Base-by-base conservation (phyloP, 2,797 vertebrate genomes). In the Lepilemur ruficaudatus region DNA sequence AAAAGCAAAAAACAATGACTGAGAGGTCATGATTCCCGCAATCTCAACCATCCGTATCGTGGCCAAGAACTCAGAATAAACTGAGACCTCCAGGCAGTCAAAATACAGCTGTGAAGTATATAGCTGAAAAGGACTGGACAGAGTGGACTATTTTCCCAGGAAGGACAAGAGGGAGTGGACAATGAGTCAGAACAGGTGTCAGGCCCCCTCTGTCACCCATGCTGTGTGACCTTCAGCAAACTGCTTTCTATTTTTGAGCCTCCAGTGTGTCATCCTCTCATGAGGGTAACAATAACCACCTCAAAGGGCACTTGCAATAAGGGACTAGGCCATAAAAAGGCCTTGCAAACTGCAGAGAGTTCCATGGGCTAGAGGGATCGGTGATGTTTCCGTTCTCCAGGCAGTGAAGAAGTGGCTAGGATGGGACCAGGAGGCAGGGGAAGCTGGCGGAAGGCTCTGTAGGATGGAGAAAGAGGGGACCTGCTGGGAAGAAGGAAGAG, bases 1-100 rank as follows among this genome's bases (percentile, higher is more conserved):
- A 93, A 85, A 94, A 90, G 63, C 84, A 82, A 88, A 95, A 95
- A 82, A 97, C 97, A 97, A 91, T 93, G 92, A 94, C 89, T 50
- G 69, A 89, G 81, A 84, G 83, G 85, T 96, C 96, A 89, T 1
- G 43, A 96, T 88, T 95, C 96, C 93, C 87, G 70, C 86, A 81
- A 83, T 88, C 80, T 91, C 75, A 3, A 59, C 93, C 32, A 38
- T 52, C 67, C 32, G 0, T 87, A 41, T 78, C 48, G 52, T 0
- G 1, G 97, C 96, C 96, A 96, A 94, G 59, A 92, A 14, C 76
- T 63, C 81, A 78, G 78, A 90, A 86, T 72, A 96, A 84, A 94
- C 38, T 12, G 52, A 67, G 59, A 43, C 55, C 72, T 89, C 83
- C 38, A 2, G 48, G 59, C 1, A 35, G n/a, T 7, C 17, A 4